Conservation (phyloP, 2,888 invertebrate species). For the Podotricha telesiphe region DNA sequence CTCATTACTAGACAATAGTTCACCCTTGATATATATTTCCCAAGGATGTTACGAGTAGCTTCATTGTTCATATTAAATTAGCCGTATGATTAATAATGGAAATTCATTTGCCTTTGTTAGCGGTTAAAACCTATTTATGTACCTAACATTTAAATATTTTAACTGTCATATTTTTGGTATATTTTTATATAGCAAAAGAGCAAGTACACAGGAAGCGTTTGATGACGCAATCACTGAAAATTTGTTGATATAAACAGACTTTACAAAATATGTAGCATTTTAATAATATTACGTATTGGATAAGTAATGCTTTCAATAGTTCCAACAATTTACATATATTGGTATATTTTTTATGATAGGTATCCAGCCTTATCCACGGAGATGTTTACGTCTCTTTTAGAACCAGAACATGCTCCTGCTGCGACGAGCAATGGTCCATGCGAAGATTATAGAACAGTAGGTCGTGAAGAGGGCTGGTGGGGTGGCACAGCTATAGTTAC, state of each 20-base stretch:
- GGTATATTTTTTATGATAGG: slow-evolving; percentile 53
- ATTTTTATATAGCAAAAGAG: too few species aligned
- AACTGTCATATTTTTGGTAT: neutral
- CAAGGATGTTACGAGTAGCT: slow-evolving; percentile 49
- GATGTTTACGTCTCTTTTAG: slow-evolving; percentile 90
- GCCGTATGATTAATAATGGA: slow-evolving; percentile 72
- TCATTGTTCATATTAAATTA: slow-evolving; percentile 70
- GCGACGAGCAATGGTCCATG: slow-evolving; percentile 81
- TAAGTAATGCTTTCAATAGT: neutral
- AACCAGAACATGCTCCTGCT: slow-evolving; percentile 87
- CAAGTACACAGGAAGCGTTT: too few species aligned
- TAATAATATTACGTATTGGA: neutral
- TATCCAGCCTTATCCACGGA: slow-evolving; percentile 91
- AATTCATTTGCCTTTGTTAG: slow-evolving; percentile 52
- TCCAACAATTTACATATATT: neutral
- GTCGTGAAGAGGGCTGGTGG: slow-evolving; percentile 88
- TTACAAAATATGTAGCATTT: neutral
- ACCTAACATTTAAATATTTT: slow-evolving; percentile 14
- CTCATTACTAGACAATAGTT: slow-evolving; percentile 37
- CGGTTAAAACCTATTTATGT: slow-evolving; percentile 12
- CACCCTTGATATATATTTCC: slow-evolving; percentile 51
- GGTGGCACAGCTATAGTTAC: slow-evolving; percentile 95
- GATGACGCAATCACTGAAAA: neutral
- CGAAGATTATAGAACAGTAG: slow-evolving; percentile 74
- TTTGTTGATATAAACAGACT: neutral